Base-by-base conservation (phyloP, 2,888 invertebrate species). In the Tyria jacobaeae region DNA sequence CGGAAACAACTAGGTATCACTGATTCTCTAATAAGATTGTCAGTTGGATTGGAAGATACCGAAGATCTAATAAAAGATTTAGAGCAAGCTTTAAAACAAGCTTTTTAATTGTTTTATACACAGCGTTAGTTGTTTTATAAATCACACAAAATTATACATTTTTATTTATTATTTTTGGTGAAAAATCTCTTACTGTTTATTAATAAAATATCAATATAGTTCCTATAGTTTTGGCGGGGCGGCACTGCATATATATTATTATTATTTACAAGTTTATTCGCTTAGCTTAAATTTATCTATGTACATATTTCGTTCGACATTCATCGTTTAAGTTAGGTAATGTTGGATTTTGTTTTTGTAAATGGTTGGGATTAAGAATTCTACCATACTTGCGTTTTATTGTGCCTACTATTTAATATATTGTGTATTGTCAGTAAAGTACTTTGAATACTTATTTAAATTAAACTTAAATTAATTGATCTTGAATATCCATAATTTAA, bases 1-100 rank as follows among this genome's bases (percentile, higher is more conserved):
- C 94, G 98, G 67, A 90, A 86, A 34, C 91, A 93, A 66, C 94
- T 99, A 35, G 97, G 97, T 15, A 98, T 99, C 70, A 96, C 96
- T 0, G 97, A 98, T 82, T 95, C 96, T 41, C 94, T 99, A 31
- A 95, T 99, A 57, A 95, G 99, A 70, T 88, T 99, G 31, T 99
- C 98, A 0, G 96, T 99, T 55, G 99, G 99, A 5, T 89, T 99
- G 34, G 99, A 99, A 93, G 97, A 97, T 76, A 94, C 95, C 3
- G 96, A 96, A 48, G 99, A 99, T 92, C 94, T 99, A 57, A 95
- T 99, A 53, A 92, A 94, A 12, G 99, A 99, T 89, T 88, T 99
- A 41, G 95, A 96, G 66, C 96, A 97, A 86, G 99, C 99, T 7
- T 94, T 99, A 9, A 95, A 95, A 64, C 89, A 77, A 41, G 87